Evolutionary conservation across 1,140 invertebrate genomes (phyloP).

Genomic region (Neuroterus valhalla): DNA sequence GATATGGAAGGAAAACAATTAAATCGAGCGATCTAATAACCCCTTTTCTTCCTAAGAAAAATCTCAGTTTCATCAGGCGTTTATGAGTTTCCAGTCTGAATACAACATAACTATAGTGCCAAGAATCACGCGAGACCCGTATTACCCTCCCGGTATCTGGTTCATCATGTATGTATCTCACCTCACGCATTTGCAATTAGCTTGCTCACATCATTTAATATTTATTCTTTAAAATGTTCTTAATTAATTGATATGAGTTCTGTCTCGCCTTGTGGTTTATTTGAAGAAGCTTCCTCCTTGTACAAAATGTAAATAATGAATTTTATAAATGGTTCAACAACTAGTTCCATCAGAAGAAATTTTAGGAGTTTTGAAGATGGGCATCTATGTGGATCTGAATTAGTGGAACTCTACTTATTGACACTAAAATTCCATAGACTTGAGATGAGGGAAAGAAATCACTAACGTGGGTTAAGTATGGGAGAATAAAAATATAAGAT

Average conservation of each 20-base stretch:
- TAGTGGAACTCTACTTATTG: no score
- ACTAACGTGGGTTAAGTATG: no score
- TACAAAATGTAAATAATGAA: background rate
- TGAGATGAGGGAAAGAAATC: no score
- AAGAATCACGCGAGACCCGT: conserved; percentile 31
- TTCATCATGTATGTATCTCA: conserved; percentile 51
- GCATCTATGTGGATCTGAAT: no score
- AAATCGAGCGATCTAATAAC: conserved; percentile 47
- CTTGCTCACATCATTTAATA: conserved; percentile 40
- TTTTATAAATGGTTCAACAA: no score
- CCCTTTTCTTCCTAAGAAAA: conserved; percentile 53
- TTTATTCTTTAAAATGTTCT: background rate
- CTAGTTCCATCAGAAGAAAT: no score
- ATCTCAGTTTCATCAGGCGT: conserved; percentile 61
- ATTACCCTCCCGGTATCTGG: conserved; percentile 52
- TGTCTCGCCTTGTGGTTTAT: background rate
- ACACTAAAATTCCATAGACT: no score
- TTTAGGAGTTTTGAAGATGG: no score
- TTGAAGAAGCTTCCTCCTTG: background rate
- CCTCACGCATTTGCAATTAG: conserved; percentile 58
- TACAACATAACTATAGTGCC: conserved; percentile 37
- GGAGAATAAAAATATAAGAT: no score
- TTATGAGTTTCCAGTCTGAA: conserved; percentile 62
- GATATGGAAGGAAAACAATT: background rate
- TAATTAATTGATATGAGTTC: conserved; percentile 23